phyloP scores from a whole-genome alignment of 2,797 vertebrate species.

The Etheostoma perlongum region DNA sequence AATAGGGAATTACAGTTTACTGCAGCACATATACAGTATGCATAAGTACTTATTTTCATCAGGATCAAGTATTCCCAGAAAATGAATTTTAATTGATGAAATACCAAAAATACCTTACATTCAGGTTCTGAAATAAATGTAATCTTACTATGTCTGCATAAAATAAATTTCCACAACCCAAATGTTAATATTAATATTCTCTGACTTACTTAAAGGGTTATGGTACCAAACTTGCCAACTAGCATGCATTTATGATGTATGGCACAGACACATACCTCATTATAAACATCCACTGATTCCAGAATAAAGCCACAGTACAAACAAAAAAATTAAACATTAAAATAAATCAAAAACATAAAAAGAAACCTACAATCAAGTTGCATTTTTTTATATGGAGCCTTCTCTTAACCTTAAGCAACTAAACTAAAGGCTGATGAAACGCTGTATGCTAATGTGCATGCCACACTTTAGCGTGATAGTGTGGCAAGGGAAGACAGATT shows the following conservation, averaged over 20 bases:
- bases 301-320: neutral
- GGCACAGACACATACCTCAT: neutral
- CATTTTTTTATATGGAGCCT: neutral
- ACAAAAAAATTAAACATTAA: neutral
- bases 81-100: neutral
- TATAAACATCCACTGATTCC: neutral
- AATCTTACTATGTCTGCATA: neutral
- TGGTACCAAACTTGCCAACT: neutral
- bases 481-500: neutral
- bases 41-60: slow-evolving; percentile 6
- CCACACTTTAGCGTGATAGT: neutral
- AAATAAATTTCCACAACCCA: neutral
- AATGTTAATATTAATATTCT: slow-evolving; percentile 1
- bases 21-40: slow-evolving; percentile 18
- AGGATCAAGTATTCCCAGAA: slow-evolving; percentile 29
- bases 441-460: neutral
- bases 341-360: neutral
- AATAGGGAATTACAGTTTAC: slow-evolving; percentile 10
- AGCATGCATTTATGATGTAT: neutral
- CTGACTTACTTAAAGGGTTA: neutral
- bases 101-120: neutral
- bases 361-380: neutral
- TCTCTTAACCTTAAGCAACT: neutral
- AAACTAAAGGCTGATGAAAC: neutral
- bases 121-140: neutral